These are phyloP conservation scores for Fissipunctia ypsillon DNA, from an alignment of 2,888 invertebrate species.

Conservation along the genomic window DNA sequence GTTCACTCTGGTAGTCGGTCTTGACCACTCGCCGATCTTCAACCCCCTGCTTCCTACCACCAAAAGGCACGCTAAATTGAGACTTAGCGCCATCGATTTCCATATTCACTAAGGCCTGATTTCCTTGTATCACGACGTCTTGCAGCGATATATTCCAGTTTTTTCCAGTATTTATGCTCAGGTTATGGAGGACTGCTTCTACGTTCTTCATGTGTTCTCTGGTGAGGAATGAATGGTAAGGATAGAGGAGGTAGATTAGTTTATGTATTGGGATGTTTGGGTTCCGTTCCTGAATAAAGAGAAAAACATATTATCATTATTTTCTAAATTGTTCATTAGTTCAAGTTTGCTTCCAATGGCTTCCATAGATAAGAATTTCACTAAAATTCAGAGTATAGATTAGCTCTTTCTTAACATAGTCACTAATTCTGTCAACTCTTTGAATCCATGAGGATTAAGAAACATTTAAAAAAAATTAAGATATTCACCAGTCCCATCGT, in stretches of 20 bases:
- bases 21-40: conserved; percentile 88
- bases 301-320: neutral
- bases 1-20: conserved; percentile 94
- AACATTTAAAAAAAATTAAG: neutral
- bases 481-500: neutral
- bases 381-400: neutral
- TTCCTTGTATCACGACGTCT: conserved; percentile 76
- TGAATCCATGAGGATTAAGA: neutral
- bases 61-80: conserved; percentile 84
- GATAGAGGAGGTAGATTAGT: conserved; percentile 95
- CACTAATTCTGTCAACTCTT: neutral
- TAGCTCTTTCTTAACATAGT: neutral
- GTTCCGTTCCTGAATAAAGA: conserved; percentile 92
- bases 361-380: neutral
- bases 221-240: conserved; percentile 94
- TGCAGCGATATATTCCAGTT: conserved; percentile 72
- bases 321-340: neutral
- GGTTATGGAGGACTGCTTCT: conserved; percentile 92
- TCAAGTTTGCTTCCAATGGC: neutral
- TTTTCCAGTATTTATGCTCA: conserved; percentile 85
- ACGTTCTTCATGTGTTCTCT: conserved; percentile 94
- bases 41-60: conserved; percentile 73
- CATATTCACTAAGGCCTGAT: conserved; percentile 83
- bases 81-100: conserved; percentile 82
- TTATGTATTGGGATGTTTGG: conserved; percentile 92